Percentiles rank a stretch among this genome's conserved stretches.
These are phyloP conservation scores for Pandion haliaetus DNA, from an alignment of 2,113 vertebrate species.

Conservation along the genomic window DNA sequence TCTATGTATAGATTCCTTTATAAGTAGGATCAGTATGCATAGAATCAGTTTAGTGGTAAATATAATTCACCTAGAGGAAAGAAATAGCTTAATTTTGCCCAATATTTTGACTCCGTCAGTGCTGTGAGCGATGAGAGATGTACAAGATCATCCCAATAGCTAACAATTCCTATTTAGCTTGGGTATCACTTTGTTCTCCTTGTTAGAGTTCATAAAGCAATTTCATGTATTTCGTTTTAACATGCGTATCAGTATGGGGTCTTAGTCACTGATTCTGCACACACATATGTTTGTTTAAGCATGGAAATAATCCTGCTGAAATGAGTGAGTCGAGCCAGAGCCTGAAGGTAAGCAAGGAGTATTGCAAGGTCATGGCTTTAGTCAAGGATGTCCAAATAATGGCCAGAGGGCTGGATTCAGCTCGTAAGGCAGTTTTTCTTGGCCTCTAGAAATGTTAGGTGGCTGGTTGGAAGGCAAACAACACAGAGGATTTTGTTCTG, in stretches of 20 bases:
- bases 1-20: not conserved
- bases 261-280: not conserved
- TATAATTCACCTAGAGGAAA: not conserved
- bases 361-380: not conserved
- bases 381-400: not conserved
- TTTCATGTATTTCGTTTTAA: not conserved
- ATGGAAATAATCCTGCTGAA: not conserved
- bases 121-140: not conserved
- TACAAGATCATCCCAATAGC: not conserved
- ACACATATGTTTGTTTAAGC: not conserved
- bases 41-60: not conserved
- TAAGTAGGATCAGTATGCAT: not conserved
- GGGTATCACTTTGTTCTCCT: not conserved
- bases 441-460: not conserved
- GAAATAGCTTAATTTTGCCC: not conserved
- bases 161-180: not conserved
- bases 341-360: not conserved
- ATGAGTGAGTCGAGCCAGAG: not conserved
- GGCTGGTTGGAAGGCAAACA: not conserved
- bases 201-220: fast-evolving
- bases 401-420: not conserved
- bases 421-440: not conserved
- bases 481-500: not conserved
- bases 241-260: not conserved
- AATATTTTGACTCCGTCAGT: not conserved